Conservation (phyloP, 1,140 invertebrate species). For the Hyphantria cunea region DNA sequence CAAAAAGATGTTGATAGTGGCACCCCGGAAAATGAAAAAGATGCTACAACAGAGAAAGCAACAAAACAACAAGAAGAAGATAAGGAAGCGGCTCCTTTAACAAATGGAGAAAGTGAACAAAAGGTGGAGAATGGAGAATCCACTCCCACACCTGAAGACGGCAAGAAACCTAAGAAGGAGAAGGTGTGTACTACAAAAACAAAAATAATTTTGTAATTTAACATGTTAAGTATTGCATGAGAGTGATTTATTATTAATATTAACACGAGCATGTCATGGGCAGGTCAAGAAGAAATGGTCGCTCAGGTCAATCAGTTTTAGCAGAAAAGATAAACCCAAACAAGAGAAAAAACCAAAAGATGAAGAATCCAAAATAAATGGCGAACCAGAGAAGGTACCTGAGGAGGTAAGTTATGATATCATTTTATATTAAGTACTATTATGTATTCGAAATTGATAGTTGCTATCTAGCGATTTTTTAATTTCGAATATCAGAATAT, state of each 20-base stretch:
- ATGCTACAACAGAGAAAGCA: constrained; percentile 85
- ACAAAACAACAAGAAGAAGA: constrained; percentile 59
- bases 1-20: constrained; percentile 84
- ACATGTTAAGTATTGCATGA: no score
- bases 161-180: constrained; percentile 90
- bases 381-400: constrained; percentile 79
- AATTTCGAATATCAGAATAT: neutral
- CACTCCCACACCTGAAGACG: constrained; percentile 85
- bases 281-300: constrained; percentile 93
- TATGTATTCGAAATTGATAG: constrained; percentile 3
- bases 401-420: constrained; percentile 80
- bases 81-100: constrained; percentile 53
- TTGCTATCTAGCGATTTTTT: neutral
- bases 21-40: constrained; percentile 86
- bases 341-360: constrained; percentile 85
- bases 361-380: constrained; percentile 77
- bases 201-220: no score
- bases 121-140: constrained; percentile 82
- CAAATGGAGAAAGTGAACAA: constrained; percentile 74
- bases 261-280: constrained; percentile 43
- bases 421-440: no score
- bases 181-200: constrained; percentile 79
- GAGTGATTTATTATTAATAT: constrained; percentile 10
- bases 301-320: constrained; percentile 91
- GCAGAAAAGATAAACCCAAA: constrained; percentile 92